A percentile compares a stretch with the other conserved stretches of the same genome.
phyloP scores from a whole-genome alignment of 2,113 vertebrate species.

The Corvus cornix region DNA sequence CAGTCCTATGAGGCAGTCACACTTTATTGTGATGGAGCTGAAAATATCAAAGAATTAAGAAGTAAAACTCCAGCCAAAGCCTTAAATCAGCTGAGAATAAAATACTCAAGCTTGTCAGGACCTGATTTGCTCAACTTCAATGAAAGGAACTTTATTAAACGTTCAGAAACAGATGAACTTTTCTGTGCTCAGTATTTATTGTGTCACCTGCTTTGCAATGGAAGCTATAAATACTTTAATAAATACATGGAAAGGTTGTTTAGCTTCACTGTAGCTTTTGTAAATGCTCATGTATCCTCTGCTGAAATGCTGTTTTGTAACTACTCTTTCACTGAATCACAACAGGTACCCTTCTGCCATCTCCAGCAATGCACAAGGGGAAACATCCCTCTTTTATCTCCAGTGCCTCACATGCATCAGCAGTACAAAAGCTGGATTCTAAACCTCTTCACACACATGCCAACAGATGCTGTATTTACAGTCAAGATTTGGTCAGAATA shows the following conservation, averaged over 20 bases:
- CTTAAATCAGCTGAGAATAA: slow-evolving; percentile 8
- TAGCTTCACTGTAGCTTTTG: slow-evolving; percentile 24
- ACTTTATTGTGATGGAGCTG: slow-evolving; percentile 29
- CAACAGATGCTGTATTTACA: background rate
- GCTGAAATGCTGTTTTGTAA: slow-evolving; percentile 46
- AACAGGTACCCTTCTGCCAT: slow-evolving; percentile 34
- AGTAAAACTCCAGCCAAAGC: background rate
- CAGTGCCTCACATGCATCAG: background rate
- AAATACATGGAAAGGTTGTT: slow-evolving; percentile 28
- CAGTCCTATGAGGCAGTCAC: slow-evolving; percentile 13
- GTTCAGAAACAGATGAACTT: slow-evolving; percentile 19
- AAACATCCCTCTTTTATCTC: slow-evolving; percentile 39
- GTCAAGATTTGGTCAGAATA: background rate
- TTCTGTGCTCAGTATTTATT: background rate
- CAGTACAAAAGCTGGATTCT: background rate
- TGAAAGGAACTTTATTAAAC: slow-evolving; percentile 47
- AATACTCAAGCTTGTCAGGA: background rate
- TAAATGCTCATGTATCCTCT: slow-evolving; percentile 28
- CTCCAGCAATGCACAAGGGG: slow-evolving; percentile 20
- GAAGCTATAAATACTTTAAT: slow-evolving; percentile 45
- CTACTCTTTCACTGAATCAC: slow-evolving; percentile 50
- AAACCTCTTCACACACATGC: background rate
- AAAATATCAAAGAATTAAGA: slow-evolving; percentile 54
- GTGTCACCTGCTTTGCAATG: background rate
- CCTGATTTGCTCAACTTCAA: background rate